phyloP scores from a whole-genome alignment of 2,113 vertebrate species.

The Clarias macrocephalus region DNA sequence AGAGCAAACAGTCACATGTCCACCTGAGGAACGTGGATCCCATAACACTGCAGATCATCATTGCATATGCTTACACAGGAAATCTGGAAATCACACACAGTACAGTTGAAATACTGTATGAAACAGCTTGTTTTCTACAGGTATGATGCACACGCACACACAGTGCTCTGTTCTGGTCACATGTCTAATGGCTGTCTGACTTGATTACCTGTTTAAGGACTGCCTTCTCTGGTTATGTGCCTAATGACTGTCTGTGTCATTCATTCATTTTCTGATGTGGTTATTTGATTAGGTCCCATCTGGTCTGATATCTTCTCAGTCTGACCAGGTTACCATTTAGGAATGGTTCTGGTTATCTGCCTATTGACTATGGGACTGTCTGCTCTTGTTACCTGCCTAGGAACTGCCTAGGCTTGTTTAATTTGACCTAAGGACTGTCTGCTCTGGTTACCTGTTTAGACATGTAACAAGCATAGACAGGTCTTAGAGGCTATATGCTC shows the following conservation, averaged over 20 bases:
- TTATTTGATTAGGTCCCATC: too few species aligned
- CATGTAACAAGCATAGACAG: too few species aligned
- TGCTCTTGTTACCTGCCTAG: too few species aligned
- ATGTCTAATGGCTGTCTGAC: not conserved
- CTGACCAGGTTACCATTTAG: too few species aligned
- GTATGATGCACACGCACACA: not conserved
- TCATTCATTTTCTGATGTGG: too few species aligned
- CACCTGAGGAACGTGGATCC: constrained; percentile 94
- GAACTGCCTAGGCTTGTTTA: not conserved
- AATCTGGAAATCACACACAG: constrained; percentile 90
- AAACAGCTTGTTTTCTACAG: constrained; percentile 98
- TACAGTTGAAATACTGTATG: constrained; percentile 96
- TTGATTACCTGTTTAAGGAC: not conserved
- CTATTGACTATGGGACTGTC: not conserved
- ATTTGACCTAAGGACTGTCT: not conserved
- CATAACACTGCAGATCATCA: constrained; percentile 90
- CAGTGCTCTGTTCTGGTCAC: not conserved
- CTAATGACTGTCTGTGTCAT: not conserved
- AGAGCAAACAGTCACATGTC: constrained; percentile 96
- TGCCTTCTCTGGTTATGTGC: not conserved
- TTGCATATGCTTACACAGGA: constrained; percentile 95
- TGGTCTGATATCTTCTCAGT: too few species aligned
- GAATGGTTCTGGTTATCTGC: not conserved
- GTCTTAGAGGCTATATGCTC: too few species aligned
- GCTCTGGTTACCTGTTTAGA: not conserved